These are phyloP conservation scores for Vanacampus margaritifer DNA, from an alignment of 2,113 vertebrate species.

Conservation along the genomic window DNA sequence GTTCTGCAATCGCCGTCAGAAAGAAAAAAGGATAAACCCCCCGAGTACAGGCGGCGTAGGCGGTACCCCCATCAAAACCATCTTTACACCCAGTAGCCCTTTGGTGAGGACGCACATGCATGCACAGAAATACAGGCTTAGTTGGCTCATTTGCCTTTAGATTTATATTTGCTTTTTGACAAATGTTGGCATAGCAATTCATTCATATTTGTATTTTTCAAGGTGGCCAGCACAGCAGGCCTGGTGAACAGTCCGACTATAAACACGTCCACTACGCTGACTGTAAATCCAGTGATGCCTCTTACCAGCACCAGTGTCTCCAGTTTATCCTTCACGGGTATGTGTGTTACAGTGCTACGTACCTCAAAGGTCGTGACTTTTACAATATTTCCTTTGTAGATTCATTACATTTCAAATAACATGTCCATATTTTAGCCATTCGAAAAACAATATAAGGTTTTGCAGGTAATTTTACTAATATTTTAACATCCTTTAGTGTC, in stretches of 20 bases:
- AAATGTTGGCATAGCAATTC: neutral
- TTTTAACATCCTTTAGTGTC: too few species aligned
- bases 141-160: neutral
- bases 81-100: slow-evolving; percentile 89
- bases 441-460: too few species aligned
- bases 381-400: neutral
- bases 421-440: too few species aligned
- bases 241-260: slow-evolving; percentile 86
- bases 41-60: slow-evolving; percentile 86
- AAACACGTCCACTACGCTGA: slow-evolving; percentile 90
- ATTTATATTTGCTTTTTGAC: neutral
- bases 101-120: slow-evolving; percentile 76
- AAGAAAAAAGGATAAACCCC: slow-evolving; percentile 98
- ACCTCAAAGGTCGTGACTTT: neutral
- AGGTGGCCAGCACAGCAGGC: slow-evolving; percentile 97
- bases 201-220: slow-evolving; percentile 2
- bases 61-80: slow-evolving; percentile 90
- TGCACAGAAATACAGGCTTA: neutral
- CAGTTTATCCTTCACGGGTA: slow-evolving; percentile 86
- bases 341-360: neutral
- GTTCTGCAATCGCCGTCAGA: slow-evolving; percentile 99
- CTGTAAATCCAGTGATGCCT: slow-evolving; percentile 93
- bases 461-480: too few species aligned
- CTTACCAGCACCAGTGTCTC: slow-evolving; percentile 88
- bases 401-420: too few species aligned